These are phyloP conservation scores for Phytoseiulus persimilis DNA, from an alignment of 2,888 invertebrate species.

Conservation along the genomic window DNA sequence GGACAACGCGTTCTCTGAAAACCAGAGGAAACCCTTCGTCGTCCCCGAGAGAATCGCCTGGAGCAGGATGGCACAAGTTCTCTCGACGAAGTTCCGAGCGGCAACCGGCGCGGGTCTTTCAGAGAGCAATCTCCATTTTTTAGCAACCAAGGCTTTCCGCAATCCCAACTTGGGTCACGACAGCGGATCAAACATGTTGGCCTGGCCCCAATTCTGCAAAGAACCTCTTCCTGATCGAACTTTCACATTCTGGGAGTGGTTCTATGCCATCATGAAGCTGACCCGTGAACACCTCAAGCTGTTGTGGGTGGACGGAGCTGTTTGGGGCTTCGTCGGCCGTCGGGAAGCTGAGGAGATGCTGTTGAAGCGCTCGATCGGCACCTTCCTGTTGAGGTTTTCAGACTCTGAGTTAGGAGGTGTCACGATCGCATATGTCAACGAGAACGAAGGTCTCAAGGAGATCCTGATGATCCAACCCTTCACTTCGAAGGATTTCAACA, in stretches of 20 bases:
- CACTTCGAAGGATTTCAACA: conserved; percentile 81
- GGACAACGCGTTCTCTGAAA: conserved; percentile 97
- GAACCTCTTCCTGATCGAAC: conserved; percentile 79
- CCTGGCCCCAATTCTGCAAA: conserved; percentile 88
- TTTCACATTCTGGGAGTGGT: conserved; percentile 99
- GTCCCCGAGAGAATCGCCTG: conserved; percentile 86
- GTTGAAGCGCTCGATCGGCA: conserved; percentile 64
- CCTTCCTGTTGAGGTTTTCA: conserved; percentile 87
- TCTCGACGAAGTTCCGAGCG: conserved; percentile 81
- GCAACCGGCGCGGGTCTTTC: conserved; percentile 77
- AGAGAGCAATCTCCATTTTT: conserved; percentile 76
- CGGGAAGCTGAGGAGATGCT: conserved; percentile 83
- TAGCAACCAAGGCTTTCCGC: conserved; percentile 82
- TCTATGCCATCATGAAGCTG: conserved; percentile 92
- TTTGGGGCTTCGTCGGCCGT: conserved; percentile 82
- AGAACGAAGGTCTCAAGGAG: conserved; percentile 45
- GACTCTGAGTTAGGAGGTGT: conserved; percentile 94
- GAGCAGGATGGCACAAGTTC: conserved; percentile 76
- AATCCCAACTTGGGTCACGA: conserved; percentile 44
- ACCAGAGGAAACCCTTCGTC: conserved; percentile 67
- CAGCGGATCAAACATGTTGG: conserved; percentile 53
- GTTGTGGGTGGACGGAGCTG: conserved; percentile 81
- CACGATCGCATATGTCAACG: conserved; percentile 70
- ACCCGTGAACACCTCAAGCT: conserved; percentile 83
- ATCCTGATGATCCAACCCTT: conserved; percentile 72